Conservation (phyloP, 1,140 invertebrate genomes). For the Pogonomyrmex barbatus region DNA sequence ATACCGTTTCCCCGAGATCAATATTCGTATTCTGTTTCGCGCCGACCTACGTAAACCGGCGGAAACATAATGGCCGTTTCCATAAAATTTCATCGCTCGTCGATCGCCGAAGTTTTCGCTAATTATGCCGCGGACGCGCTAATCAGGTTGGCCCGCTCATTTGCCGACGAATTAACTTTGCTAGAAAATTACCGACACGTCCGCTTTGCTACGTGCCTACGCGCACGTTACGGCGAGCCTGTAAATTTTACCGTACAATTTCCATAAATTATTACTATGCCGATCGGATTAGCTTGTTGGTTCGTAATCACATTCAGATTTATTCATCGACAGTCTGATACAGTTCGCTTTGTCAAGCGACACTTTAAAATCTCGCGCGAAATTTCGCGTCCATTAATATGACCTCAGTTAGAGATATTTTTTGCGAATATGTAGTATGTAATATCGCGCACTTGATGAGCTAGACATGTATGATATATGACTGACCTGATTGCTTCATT, state of each 20-base stretch:
- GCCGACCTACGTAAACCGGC: conserved; percentile 1
- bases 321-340: conserved; percentile 50
- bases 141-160: conserved; percentile 53
- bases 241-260: conserved; percentile 54
- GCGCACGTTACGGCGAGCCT: background rate
- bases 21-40: conserved; percentile 35
- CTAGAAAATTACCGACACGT: conserved; percentile 43
- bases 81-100: conserved; percentile 48
- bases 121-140: conserved; percentile 51
- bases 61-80: background rate
- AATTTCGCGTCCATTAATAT: conserved; percentile 37
- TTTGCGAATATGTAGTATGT: conserved; percentile 41
- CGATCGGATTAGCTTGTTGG: conserved; percentile 57
- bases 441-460: conserved; percentile 20
- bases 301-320: conserved; percentile 64
- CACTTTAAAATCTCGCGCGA: conserved; percentile 35
- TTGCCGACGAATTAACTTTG: conserved; percentile 63
- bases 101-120: conserved; percentile 55
- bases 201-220: conserved; percentile 4
- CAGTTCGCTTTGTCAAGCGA: conserved; percentile 55
- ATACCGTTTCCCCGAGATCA: conserved; percentile 21
- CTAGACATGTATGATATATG: conserved; percentile 22
- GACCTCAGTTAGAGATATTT: conserved; percentile 50
- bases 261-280: conserved; percentile 62
- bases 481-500: conserved; percentile 11